phyloP scores from a whole-genome alignment of 37 sponge, comb jelly and placozoan species.

The Halisarca cf. caerulea region DNA sequence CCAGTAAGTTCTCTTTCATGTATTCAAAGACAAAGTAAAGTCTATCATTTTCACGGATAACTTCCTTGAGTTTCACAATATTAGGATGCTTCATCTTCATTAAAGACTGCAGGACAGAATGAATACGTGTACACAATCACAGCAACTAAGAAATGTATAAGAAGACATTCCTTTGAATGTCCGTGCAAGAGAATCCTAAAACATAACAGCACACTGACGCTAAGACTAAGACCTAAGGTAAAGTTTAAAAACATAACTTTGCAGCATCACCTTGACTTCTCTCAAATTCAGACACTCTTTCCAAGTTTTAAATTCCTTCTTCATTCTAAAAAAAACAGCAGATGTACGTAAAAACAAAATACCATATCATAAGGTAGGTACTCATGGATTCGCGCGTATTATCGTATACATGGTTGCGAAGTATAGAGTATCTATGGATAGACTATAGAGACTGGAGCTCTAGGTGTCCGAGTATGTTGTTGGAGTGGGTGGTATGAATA shows the following conservation, averaged over 20 bases:
- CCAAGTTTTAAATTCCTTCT: conserved; percentile 87
- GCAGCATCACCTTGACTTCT: conserved; percentile 94
- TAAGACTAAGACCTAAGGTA: too few relatives aligned
- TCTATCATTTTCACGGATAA: conserved; percentile 87
- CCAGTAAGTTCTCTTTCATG: conserved; percentile 94
- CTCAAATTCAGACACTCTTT: conserved; percentile 91
- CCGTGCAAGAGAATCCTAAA: too few relatives aligned
- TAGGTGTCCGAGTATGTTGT: background rate
- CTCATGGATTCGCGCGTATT: too few relatives aligned
- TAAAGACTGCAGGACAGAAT: conserved; percentile 67
- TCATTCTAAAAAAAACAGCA: conserved; percentile 89
- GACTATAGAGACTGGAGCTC: background rate
- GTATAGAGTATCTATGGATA: background rate
- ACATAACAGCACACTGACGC: too few relatives aligned
- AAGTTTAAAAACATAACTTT: too few relatives aligned
- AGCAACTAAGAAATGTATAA: background rate
- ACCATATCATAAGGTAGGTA: background rate
- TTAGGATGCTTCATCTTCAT: conserved; percentile 93
- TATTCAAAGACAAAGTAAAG: conserved; percentile 97
- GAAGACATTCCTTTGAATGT: too few relatives aligned
- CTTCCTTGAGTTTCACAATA: conserved; percentile 85
- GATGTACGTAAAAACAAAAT: background rate
- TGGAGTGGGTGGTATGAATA: background rate
- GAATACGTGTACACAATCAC: background rate
- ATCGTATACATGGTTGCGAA: background rate